Base-by-base conservation (phyloP, 1,140 invertebrate genomes). In the Whitmania pigra region DNA sequence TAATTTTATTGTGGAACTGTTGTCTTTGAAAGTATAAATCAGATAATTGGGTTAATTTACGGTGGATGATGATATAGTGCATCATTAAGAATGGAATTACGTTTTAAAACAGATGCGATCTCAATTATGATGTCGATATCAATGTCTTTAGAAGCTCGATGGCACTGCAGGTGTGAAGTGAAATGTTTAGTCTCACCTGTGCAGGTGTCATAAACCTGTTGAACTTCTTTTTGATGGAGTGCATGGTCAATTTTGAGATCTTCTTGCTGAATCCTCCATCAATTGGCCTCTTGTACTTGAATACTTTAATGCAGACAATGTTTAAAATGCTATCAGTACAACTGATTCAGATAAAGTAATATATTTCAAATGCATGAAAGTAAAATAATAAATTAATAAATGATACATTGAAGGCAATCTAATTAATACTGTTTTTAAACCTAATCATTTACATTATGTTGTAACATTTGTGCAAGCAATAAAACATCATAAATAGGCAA, bases 221-320 rank as follows among this genome's bases (percentile, higher is more conserved):
- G 11, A 86, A 85, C 77, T 88, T 88, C 76, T 88, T 88, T 31
- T 82, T 85, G 25, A 88, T 82, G 13, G 87, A 87, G 78, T 88
- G 87, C 73, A 88, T 81, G 73, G 80, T 87, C 13, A 88, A 74
- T 77, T 86, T 87, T 3, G 85, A 82, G 76, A 88, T 83, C 82
- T 86, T 73, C 80, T 79, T 77, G 74, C 78, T 73, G 75, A 82
- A 78, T 66, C 79, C 76, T 69, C 75, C 76, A 73, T 84, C 82
- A 53, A 76, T 75, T 13, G 80, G 78, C 73, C 82, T 81, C 60
- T 83, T 80, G 74, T 85, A 85, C 74, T 85, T 85, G 66, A 78
- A 80, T 71, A 85, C 83, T 82, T 74, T 57, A 4, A 13, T 36
- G 43, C 9, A 13, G 43, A 49, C 11, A 13, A 36, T 36, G 31